A percentile compares a stretch with the other conserved stretches of the same genome.
Evolutionary conservation across 1,140 invertebrate species (phyloP).

Genomic region (Potamilus streckersoni): DNA sequence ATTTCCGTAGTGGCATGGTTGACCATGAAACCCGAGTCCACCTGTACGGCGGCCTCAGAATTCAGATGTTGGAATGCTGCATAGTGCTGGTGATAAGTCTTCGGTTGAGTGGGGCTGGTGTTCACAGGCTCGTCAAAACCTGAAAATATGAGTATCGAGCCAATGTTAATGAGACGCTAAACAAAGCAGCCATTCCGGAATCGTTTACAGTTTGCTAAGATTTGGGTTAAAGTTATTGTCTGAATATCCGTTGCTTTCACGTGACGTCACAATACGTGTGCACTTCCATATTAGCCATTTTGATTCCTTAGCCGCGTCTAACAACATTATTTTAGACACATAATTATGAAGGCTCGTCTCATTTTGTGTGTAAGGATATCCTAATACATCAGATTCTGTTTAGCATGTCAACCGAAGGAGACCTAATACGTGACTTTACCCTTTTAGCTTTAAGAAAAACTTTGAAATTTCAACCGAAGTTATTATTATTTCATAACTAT

Average conservation of each 20-base stretch:
- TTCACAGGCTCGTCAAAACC: conserved; percentile 29
- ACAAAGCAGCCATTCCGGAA: neutral
- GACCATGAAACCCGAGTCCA: conserved; percentile 28
- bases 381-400: neutral
- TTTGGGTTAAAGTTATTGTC: neutral
- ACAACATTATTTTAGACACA: too few species aligned
- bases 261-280: neutral
- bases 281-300: neutral
- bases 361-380: neutral
- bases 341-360: too few species aligned
- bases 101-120: conserved; percentile 12
- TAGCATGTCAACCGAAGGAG: neutral
- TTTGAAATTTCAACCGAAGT: too few species aligned
- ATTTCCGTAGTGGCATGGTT: conserved; percentile 19
- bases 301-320: too few species aligned
- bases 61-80: conserved; percentile 31
- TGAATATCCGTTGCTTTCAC: neutral
- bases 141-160: neutral
- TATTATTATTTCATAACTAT: too few species aligned
- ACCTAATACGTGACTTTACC: too few species aligned
- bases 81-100: conserved; percentile 32
- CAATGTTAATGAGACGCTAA: neutral
- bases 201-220: neutral
- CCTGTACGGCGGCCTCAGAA: conserved; percentile 17
- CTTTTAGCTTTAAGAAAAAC: too few species aligned